A percentile compares a stretch with the other conserved stretches of the same genome.
Evolutionary conservation across 2,113 vertebrate genomes (phyloP).

Genomic region (Smithornis capensis): DNA sequence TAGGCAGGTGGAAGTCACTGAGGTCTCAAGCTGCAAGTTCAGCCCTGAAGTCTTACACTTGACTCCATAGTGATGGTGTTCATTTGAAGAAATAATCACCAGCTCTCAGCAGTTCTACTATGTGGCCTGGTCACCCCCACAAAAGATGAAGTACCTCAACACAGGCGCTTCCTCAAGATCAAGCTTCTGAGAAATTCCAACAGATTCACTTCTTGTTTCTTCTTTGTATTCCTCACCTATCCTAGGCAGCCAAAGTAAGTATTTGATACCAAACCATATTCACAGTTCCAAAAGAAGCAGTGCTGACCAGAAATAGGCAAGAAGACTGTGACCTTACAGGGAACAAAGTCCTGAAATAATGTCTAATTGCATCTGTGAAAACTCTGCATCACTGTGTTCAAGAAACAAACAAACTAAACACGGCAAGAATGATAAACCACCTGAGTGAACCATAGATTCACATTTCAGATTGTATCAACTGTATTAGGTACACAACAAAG

Average conservation of each 20-base stretch:
- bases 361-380: too few species aligned
- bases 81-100: neutral
- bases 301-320: too few species aligned
- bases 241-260: too few species aligned
- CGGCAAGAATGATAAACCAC: neutral
- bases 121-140: neutral
- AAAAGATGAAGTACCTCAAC: fast-evolving
- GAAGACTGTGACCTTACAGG: too few species aligned
- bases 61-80: neutral
- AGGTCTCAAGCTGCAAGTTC: neutral
- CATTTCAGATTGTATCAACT: neutral
- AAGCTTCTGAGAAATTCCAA: neutral
- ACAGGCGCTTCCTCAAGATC: neutral
- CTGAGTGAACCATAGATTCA: neutral
- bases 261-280: too few species aligned
- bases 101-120: neutral
- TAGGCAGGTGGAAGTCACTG: too few species aligned
- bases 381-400: too few species aligned
- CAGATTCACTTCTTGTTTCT: neutral
- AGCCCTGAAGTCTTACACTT: neutral
- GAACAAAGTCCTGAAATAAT: too few species aligned
- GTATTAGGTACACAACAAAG: neutral
- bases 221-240: neutral
- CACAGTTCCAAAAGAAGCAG: too few species aligned
- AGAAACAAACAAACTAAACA: neutral